Evolutionary conservation across 2,888 invertebrate genomes (phyloP).

Genomic region (Plutella xylostella): DNA sequence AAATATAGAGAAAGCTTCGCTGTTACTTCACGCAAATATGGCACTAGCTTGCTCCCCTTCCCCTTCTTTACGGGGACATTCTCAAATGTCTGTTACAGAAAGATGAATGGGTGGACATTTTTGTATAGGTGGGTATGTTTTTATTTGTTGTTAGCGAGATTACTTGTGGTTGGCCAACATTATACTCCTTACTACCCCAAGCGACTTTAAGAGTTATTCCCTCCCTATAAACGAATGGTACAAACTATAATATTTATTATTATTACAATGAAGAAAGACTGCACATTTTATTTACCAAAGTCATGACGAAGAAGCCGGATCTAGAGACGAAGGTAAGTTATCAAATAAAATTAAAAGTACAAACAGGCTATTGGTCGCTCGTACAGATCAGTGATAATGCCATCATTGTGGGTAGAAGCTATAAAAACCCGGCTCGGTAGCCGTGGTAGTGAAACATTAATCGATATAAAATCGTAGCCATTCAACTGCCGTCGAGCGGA

Average conservation of each 20-base stretch:
- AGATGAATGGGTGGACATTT: slow-evolving; percentile 67
- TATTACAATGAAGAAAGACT: no score
- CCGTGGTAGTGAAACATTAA: slow-evolving; percentile 63
- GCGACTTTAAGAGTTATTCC: no score
- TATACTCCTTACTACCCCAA: slow-evolving; percentile 50
- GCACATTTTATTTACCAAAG: no score
- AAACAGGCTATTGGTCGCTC: no score
- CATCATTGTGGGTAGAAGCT: slow-evolving; percentile 57
- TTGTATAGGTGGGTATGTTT: slow-evolving; percentile 59
- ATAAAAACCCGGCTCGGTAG: slow-evolving; percentile 66
- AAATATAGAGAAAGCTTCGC: slow-evolving; percentile 24
- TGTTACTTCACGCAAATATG: slow-evolving; percentile 42
- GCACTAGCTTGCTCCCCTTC: slow-evolving; percentile 49
- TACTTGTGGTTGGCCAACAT: slow-evolving; percentile 57
- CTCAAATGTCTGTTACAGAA: slow-evolving; percentile 63
- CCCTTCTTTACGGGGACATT: slow-evolving; percentile 62
- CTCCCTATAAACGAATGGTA: no score
- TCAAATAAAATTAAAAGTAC: slow-evolving; percentile 33
- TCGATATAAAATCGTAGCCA: slow-evolving; percentile 68
- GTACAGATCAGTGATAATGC: slow-evolving; percentile 54
- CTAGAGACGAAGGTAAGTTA: no score
- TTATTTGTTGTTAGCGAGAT: slow-evolving; percentile 48
- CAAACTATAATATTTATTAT: no score
- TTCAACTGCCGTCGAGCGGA: slow-evolving; percentile 64
- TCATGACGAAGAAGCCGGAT: no score